Conservation (phyloP, 2,797 vertebrate genomes). For the Sebastes diaconus region DNA sequence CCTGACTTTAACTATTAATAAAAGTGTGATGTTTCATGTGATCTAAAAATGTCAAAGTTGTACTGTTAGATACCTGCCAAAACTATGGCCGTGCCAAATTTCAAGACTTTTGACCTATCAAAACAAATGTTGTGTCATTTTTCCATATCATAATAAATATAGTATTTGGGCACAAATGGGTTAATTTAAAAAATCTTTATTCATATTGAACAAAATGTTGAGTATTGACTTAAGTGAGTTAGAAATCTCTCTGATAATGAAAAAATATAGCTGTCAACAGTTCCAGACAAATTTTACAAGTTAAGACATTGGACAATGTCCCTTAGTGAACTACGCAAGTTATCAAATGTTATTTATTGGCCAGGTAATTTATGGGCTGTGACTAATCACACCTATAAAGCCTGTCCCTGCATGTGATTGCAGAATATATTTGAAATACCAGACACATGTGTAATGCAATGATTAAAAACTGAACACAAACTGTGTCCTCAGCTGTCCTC, state of each 20-base stretch:
- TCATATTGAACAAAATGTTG: neutral
- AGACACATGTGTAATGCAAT: no score
- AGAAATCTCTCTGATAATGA: neutral
- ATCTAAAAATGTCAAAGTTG: no score
- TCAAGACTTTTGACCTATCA: no score
- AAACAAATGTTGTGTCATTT: neutral
- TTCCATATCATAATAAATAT: no score
- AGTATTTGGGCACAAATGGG: no score
- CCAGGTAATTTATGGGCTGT: neutral
- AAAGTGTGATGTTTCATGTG: no score
- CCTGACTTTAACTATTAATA: no score
- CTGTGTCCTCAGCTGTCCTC: no score
- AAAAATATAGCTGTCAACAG: neutral
- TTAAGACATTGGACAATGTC: neutral
- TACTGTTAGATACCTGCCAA: no score
- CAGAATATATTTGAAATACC: neutral
- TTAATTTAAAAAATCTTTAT: neutral
- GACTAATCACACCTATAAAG: neutral
- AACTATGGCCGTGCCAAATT: no score
- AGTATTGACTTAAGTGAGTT: neutral
- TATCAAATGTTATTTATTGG: neutral
- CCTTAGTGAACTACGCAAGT: neutral
- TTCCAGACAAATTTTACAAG: neutral
- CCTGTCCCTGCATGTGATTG: neutral
- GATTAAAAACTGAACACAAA: neutral